Evolutionary conservation across 37 sponge, comb jelly and placozoan species (phyloP), one percentile per base, ranked within the genome.

Genomic region (Theonella swinhoei): DNA sequence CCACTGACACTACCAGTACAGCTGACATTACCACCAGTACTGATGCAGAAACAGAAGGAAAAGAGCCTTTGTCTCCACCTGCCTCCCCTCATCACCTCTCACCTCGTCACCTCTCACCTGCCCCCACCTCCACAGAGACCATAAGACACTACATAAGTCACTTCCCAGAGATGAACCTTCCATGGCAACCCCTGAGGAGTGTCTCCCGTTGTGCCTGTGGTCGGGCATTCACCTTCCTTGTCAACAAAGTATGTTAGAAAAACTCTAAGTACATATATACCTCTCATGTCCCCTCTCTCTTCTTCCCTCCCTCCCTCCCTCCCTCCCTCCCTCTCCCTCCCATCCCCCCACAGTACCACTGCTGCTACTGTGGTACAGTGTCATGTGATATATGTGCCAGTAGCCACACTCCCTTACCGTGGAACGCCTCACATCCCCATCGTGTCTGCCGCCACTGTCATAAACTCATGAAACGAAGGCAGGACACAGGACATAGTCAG

Each of bases 351-450:
- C 39, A 88, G 88, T 88, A 90, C 76, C 91, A 90, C 58, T 90
- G 91, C 62, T 74, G 91, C 39, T 73, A 64, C 43, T 90, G 91
- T 78, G 91, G 91, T 4, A 11, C 47, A 34, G 91, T 90, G 32
- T 67, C 75, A 47, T 90, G 91, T 77, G 63, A 77, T 23, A 17
- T 64, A 1, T 90, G 91, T 77, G 81, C 77, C 26, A 77, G 71
- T 43, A 34, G 85, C 70, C 82, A 81, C 42, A 83, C 87, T 9
- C 77, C 81, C 0, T 35, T 90, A n/a, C 86, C 76, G 40, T 85
- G 70, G 38, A 75, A 80, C 22, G 79, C 73, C 62, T 39, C 60
- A 28, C 75, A 80, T 29, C 82, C 83, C 1, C 86, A 85, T n/a
- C 43, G 91, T 36, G 82, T 85, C 63, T 92, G 86, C 78, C 84